Conservation (phyloP, 2,113 vertebrate genomes). For the Lynx canadensis region DNA sequence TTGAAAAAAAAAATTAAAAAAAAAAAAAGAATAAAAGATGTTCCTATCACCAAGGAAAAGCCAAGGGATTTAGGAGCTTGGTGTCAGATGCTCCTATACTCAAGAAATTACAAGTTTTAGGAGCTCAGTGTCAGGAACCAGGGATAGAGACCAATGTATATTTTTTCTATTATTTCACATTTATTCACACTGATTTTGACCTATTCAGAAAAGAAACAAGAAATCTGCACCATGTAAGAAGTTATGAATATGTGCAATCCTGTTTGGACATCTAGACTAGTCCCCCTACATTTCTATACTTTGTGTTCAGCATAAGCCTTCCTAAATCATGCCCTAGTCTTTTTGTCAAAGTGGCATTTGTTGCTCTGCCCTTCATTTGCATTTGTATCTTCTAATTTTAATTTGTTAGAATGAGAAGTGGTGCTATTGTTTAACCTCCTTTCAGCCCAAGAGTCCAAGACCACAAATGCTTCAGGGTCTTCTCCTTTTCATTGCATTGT, state of each 20-base stretch:
- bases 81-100: background rate
- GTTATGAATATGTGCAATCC: background rate
- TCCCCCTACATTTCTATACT: background rate
- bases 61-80: background rate
- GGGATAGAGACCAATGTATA: background rate
- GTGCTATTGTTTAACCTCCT: background rate
- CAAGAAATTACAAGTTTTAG: background rate
- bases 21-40: background rate
- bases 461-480: background rate
- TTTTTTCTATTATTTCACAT: background rate
- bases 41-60: background rate
- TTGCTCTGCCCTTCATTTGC: background rate
- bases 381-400: background rate
- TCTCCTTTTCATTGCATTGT: background rate
- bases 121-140: background rate
- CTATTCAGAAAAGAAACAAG: background rate
- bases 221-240: background rate
- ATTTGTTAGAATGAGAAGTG: background rate
- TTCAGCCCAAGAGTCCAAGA: background rate
- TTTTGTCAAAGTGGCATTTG: background rate
- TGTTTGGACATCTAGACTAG: background rate
- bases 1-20: too few species aligned
- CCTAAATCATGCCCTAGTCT: background rate
- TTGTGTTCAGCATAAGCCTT: background rate
- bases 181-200: background rate